These are phyloP conservation scores for Rhopilema esculentum DNA, from an alignment of 30 jellyfish, hydroid and myxozoan genomes.

Conservation along the genomic window DNA sequence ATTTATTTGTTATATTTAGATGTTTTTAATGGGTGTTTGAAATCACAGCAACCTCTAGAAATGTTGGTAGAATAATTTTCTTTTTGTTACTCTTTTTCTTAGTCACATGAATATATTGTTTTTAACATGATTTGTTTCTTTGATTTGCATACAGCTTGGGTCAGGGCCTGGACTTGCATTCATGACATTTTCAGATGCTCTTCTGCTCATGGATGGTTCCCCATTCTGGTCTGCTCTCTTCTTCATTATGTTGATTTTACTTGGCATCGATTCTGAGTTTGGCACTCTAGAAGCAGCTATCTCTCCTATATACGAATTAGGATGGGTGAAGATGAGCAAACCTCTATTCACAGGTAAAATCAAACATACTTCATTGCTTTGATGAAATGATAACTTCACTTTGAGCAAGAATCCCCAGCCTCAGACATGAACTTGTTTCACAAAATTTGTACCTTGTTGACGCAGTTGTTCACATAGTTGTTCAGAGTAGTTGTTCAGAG, in stretches of 20 bases:
- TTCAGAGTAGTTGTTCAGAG: too few relatives aligned
- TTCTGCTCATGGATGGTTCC: constrained; percentile 85
- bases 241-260: constrained; percentile 82
- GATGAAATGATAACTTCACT: too few relatives aligned
- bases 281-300: constrained; percentile 96
- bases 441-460: too few relatives aligned
- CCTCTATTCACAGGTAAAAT: constrained; percentile 77
- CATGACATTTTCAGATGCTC: constrained; percentile 89
- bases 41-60: too few relatives aligned
- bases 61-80: too few relatives aligned
- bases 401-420: too few relatives aligned
- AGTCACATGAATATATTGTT: neutral
- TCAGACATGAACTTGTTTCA: too few relatives aligned
- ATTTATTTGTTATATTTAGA: too few relatives aligned
- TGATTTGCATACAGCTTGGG: constrained; percentile 57
- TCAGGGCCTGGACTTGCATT: constrained; percentile 96
- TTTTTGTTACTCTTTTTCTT: neutral
- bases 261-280: constrained; percentile 95
- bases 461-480: too few relatives aligned
- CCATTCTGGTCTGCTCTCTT: constrained; percentile 89
- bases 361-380: neutral
- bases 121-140: neutral
- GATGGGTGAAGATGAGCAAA: constrained; percentile 78
- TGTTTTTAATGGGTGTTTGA: too few relatives aligned
- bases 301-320: constrained; percentile 83